Conservation (phyloP, 2,888 invertebrate genomes). For the Oscheius myriophilus region DNA sequence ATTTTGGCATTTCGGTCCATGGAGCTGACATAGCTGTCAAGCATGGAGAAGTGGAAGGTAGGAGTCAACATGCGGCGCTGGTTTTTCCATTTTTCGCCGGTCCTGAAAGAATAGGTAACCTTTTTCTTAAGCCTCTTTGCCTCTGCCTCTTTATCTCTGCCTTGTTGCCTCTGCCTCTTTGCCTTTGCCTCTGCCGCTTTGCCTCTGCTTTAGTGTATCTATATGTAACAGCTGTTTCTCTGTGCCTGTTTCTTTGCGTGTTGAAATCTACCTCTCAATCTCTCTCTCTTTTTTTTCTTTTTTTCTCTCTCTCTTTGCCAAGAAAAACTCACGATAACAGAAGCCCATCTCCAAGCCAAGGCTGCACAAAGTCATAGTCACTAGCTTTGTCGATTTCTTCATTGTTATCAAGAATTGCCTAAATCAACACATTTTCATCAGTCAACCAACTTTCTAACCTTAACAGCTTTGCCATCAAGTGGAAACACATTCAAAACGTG, state of each 20-base stretch:
- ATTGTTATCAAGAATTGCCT: constrained; percentile 66
- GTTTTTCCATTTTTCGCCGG: constrained; percentile 73
- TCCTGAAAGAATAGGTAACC: too few relatives aligned
- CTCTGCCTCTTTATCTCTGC: too few relatives aligned
- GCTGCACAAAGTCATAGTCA: constrained; percentile 72
- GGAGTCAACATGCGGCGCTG: constrained; percentile 74
- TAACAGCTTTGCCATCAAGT: too few relatives aligned
- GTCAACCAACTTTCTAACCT: too few relatives aligned
- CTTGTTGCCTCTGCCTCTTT: too few relatives aligned
- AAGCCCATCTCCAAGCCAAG: constrained; percentile 74
- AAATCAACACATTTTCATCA: not conserved
- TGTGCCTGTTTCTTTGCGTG: not conserved
- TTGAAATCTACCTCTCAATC: too few relatives aligned
- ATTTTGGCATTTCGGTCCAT: constrained; percentile 33
- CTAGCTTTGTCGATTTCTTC: constrained; percentile 70
- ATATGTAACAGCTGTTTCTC: too few relatives aligned
- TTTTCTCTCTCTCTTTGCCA: too few relatives aligned
- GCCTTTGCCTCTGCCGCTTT: not conserved
- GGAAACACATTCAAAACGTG: too few relatives aligned
- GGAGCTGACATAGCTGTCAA: constrained; percentile 71
- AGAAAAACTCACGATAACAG: constrained; percentile 68
- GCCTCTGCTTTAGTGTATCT: too few relatives aligned
- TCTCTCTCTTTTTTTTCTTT: too few relatives aligned
- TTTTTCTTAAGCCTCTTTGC: too few relatives aligned
- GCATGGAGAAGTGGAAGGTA: constrained; percentile 74